A percentile compares a stretch with the other conserved stretches of the same genome.
These are phyloP conservation scores for Pogonomyrmex barbatus DNA, from an alignment of 1,140 invertebrate species.

Conservation along the genomic window DNA sequence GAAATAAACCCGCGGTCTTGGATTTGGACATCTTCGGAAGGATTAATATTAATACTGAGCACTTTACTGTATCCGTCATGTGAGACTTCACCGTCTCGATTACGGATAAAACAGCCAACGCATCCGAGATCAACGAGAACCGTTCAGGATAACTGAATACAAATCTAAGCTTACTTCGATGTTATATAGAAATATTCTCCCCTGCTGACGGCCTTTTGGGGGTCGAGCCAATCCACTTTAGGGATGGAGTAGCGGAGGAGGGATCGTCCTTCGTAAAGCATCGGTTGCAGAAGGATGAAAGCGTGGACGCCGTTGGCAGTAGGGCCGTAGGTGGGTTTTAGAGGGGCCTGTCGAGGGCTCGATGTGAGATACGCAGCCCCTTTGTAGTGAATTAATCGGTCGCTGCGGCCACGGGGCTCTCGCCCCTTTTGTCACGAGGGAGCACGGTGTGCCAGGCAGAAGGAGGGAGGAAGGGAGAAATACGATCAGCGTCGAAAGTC, in stretches of 20 bases:
- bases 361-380: slow-evolving; percentile 63
- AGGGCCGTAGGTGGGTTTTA: slow-evolving; percentile 70
- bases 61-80: not conserved
- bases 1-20: slow-evolving; percentile 69
- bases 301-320: slow-evolving; percentile 43
- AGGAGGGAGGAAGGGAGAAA: not conserved
- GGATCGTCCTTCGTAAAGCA: slow-evolving; percentile 64
- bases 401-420: slow-evolving; percentile 63
- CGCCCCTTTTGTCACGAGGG: slow-evolving; percentile 61
- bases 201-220: slow-evolving; percentile 31
- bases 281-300: slow-evolving; percentile 13
- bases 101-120: not conserved
- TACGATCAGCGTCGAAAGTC: slow-evolving; percentile 36
- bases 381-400: slow-evolving; percentile 75
- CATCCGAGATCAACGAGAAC: not conserved
- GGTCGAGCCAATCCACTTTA: slow-evolving; percentile 54
- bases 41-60: not conserved
- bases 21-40: slow-evolving; percentile 65
- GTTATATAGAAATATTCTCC: slow-evolving; percentile 71
- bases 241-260: slow-evolving; percentile 54
- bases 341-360: slow-evolving; percentile 72
- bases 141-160: slow-evolving; percentile 42
- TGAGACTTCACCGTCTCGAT: not conserved
- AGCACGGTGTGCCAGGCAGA: not conserved
- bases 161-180: slow-evolving; percentile 31